Conservation (phyloP, 2,888 invertebrate species). For the Bugulina stolonifera region DNA sequence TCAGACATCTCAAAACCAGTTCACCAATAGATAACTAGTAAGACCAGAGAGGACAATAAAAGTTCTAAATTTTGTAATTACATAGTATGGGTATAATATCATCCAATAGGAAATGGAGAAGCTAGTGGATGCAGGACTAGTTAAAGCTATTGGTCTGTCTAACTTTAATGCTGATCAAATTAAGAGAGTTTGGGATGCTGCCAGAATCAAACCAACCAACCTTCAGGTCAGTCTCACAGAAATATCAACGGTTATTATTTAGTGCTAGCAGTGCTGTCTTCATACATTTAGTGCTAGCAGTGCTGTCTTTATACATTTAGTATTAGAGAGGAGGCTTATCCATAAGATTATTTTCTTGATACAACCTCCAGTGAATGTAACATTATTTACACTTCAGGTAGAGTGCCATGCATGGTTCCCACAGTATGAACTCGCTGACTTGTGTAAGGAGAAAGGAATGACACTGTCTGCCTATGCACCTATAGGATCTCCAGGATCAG, state of each 20-base stretch:
- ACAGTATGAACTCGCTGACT: not conserved
- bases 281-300: too few species aligned
- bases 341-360: too few species aligned
- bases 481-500: not conserved
- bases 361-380: too few species aligned
- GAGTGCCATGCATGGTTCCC: not conserved
- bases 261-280: too few species aligned
- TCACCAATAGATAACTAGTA: too few species aligned
- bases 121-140: constrained; percentile 32
- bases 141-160: constrained; percentile 37
- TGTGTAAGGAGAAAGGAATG: not conserved
- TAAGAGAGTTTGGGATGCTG: constrained; percentile 32
- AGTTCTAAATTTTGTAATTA: too few species aligned
- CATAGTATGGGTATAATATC: too few species aligned
- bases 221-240: constrained; percentile 33
- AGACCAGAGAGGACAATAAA: too few species aligned
- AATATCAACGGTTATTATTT: too few species aligned
- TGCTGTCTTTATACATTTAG: too few species aligned
- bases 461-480: not conserved
- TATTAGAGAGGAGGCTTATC: too few species aligned
- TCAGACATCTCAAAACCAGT: too few species aligned
- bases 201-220: constrained; percentile 35
- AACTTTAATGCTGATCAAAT: constrained; percentile 38
- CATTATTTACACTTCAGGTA: not conserved
- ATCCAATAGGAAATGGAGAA: constrained; percentile 33